Conservation (phyloP, 2,888 invertebrate genomes). For the Rhynchonema sp. region DNA sequence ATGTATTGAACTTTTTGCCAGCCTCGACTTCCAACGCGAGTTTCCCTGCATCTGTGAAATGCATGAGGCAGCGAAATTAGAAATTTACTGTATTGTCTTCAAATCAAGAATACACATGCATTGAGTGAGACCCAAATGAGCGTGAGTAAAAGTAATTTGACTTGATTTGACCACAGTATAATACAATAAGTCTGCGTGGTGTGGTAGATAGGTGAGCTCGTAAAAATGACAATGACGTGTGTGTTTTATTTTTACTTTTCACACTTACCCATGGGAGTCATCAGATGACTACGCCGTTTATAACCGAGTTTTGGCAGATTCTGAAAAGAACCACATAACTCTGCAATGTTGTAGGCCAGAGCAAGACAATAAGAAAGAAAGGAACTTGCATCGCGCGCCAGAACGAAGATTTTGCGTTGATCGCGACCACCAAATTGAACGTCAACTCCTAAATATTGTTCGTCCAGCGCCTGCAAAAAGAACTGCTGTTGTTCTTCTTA, state of each 20-base stretch:
- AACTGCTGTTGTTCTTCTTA: too few relatives aligned
- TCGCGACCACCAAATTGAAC: constrained; percentile 99
- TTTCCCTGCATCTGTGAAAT: too few relatives aligned
- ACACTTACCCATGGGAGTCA: constrained; percentile 87
- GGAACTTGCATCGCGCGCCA: constrained; percentile 55
- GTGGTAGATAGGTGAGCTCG: too few relatives aligned
- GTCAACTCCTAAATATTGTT: constrained; percentile 93
- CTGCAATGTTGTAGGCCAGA: constrained; percentile 27
- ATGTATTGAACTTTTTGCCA: too few relatives aligned
- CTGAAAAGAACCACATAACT: constrained; percentile 90
- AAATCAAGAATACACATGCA: too few relatives aligned
- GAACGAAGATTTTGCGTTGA: constrained; percentile 91
- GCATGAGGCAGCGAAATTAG: too few relatives aligned
- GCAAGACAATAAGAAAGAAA: not conserved
- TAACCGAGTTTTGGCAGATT: constrained; percentile 85
- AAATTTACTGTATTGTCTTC: too few relatives aligned
- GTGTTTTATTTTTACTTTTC: not conserved
- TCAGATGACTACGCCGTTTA: constrained; percentile 80
- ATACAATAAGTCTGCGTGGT: not conserved
- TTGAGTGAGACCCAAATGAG: too few relatives aligned
- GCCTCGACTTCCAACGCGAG: too few relatives aligned
- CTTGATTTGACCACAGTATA: not conserved
- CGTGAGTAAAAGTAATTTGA: not conserved
- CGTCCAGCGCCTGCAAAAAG: constrained; percentile 67
- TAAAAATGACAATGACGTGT: not conserved